Conservation (phyloP, 2,113 vertebrate genomes). For the Odocoileus virginianus region DNA sequence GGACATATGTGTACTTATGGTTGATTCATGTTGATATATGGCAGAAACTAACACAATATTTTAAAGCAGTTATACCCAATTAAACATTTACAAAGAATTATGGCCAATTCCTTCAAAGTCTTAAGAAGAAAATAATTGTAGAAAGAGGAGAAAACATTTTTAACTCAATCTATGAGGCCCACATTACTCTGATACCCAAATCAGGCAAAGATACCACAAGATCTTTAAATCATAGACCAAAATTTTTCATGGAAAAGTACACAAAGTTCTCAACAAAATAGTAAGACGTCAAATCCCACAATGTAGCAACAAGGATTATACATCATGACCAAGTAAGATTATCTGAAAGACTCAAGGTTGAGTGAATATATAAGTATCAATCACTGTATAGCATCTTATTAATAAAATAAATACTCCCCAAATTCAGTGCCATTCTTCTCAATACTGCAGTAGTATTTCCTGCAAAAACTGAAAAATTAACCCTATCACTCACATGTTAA, state of each 20-base stretch:
- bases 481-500: neutral
- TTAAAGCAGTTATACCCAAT: neutral
- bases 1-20: neutral
- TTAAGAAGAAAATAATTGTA: neutral
- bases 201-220: neutral
- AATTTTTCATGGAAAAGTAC: neutral
- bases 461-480: neutral
- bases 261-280: neutral
- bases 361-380: neutral
- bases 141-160: neutral
- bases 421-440: neutral
- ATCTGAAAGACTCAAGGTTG: neutral
- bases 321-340: neutral
- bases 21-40: neutral
- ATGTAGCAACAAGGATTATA: neutral
- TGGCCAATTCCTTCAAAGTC: neutral
- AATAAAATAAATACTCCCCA: neutral
- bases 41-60: neutral
- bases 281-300: neutral
- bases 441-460: neutral
- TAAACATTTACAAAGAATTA: neutral
- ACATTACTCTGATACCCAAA: neutral
- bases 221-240: neutral
- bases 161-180: neutral
- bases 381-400: neutral